phyloP scores from a whole-genome alignment of 2,888 invertebrate species.

The Drosophila cracens region DNA sequence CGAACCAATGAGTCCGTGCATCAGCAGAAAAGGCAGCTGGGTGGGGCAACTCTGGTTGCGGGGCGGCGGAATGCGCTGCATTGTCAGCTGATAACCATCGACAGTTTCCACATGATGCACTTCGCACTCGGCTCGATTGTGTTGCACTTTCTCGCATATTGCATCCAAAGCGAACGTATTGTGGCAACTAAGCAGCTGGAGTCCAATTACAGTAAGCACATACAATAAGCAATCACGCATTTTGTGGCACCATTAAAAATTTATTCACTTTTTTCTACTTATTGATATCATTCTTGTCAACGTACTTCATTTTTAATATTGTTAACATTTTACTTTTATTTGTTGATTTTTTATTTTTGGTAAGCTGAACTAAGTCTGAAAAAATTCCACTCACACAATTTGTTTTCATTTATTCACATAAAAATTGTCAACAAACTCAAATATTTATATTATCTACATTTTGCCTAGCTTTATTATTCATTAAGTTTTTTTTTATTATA shows the following conservation, averaged over 20 bases:
- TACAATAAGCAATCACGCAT: constrained; percentile 14
- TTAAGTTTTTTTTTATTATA: background rate
- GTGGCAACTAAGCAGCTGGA: background rate
- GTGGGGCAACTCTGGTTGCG: constrained; percentile 38
- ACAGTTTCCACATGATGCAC: constrained; percentile 75
- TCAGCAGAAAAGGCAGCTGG: constrained; percentile 70
- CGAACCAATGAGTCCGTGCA: constrained; percentile 83
- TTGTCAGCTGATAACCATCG: constrained; percentile 79
- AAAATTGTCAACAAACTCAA: background rate
- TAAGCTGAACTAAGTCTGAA: background rate
- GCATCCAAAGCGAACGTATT: constrained; percentile 51
- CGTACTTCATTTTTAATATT: background rate
- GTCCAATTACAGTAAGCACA: background rate
- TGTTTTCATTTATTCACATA: background rate
- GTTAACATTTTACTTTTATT: background rate
- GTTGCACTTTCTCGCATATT: constrained; percentile 73
- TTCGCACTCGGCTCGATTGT: constrained; percentile 73
- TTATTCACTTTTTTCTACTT: background rate
- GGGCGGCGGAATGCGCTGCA: constrained; percentile 80
- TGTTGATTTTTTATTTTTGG: background rate
- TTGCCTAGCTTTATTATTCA: background rate
- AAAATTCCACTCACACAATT: background rate
- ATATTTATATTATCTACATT: background rate
- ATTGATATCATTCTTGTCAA: background rate
- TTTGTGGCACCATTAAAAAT: background rate